Evolutionary conservation across 92 coral and sea anemone species (phyloP).

Genomic region (Phymanthus crucifer): DNA sequence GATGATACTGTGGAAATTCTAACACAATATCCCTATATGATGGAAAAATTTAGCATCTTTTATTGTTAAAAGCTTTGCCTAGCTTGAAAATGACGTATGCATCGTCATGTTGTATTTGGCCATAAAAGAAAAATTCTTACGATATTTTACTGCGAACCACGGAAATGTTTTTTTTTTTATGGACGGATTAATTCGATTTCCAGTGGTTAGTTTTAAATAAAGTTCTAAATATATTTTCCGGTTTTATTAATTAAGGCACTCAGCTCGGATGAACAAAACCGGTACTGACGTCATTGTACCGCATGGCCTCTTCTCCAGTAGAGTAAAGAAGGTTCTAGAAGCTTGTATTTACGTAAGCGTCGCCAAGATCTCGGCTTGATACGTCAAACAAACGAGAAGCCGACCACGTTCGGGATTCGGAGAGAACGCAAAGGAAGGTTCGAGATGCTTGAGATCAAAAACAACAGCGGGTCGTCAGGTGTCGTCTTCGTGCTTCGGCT

Average conservation of each 20-base stretch:
- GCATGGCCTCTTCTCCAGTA: constrained; percentile 26
- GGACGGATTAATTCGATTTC: background rate
- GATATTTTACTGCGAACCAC: background rate
- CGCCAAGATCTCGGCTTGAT: constrained; percentile 23
- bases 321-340: constrained; percentile 41
- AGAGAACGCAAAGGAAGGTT: constrained; percentile 33
- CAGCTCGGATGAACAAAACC: background rate
- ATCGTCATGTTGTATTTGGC: background rate
- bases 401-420: constrained; percentile 30
- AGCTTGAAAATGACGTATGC: no score
- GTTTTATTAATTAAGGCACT: background rate
- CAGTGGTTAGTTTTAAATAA: constrained; percentile 16
- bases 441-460: constrained; percentile 7
- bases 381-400: constrained; percentile 30
- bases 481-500: background rate
- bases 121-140: background rate
- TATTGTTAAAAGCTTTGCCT: background rate
- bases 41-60: background rate
- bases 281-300: constrained; percentile 25
- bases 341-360: constrained; percentile 32
- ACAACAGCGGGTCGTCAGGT: background rate
- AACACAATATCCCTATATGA: background rate
- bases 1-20: background rate
- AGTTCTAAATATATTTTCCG: constrained; percentile 18
- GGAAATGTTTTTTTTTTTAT: background rate